Evolutionary conservation across 2,113 vertebrate genomes (phyloP), one percentile per base, ranked within the genome.

Genomic region (Eira barbara): DNA sequence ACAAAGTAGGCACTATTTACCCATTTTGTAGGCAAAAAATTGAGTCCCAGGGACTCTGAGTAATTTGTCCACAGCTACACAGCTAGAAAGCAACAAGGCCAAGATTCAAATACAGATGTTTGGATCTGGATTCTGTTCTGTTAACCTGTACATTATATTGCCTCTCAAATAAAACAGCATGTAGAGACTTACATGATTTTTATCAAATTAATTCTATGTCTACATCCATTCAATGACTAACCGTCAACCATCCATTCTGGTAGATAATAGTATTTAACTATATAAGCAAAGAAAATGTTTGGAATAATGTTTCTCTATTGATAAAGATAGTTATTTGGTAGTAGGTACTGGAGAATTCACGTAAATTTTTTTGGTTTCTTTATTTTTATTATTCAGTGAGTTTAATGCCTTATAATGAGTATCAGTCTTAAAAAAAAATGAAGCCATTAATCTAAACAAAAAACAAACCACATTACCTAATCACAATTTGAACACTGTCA

Each of bases 391-490:
- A 83, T 90, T 89, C 36, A 69, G 18, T 14, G 1, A 73, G 11
- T 65, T 73, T 21, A 80, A 89, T 94, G 87, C 8, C 76, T 67
- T 52, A 91, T 15, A 73, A 79, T 63, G 21, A 89, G 29, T 29
- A 79, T 59, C 21, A 74, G 39, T 57, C 29, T 94, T 95, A 49
- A 49, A 49, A 49, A 49, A 83, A 79, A 87, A 90, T 61, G 6
- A 93, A 82, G 15, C 13, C 25, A 83, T 93, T 87, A 93, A 87
- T 79, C 2, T 49, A 85, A 96, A 95, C 49, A 82, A 91, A 93
- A 95, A 91, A 11, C 25, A 95, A 78, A 88, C 80, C 69, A 78
- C 31, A n/a, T 73, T 57, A 88, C 21, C 25, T 94, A 84, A 94
- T 73, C 82, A 86, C 57, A 94, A 69, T 8, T n/a, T 92, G 20